Percentiles rank a stretch among this genome's conserved stretches.
Conservation (phyloP, 2,797 vertebrate genomes). For the Rhynchonycteris naso region DNA sequence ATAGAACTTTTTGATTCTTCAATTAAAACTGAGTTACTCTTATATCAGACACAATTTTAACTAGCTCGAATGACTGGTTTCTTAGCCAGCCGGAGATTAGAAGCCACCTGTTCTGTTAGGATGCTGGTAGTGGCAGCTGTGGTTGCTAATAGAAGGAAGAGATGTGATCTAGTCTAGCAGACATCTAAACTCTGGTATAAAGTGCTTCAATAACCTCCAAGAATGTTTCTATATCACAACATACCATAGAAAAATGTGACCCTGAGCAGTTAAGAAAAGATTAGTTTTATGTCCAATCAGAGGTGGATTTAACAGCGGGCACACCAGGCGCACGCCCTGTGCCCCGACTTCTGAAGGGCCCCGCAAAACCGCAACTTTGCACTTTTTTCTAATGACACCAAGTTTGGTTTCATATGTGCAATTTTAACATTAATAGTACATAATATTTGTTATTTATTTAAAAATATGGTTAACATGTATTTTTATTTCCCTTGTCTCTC, state of each 20-base stretch:
- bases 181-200: background rate
- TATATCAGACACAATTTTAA: background rate
- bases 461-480: too few relatives aligned
- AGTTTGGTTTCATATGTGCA: too few relatives aligned
- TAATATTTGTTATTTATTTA: too few relatives aligned
- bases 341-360: too few relatives aligned
- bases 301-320: too few relatives aligned
- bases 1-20: background rate
- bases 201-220: background rate
- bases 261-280: background rate
- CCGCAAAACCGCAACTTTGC: too few relatives aligned
- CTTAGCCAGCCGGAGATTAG: background rate
- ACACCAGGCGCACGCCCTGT: too few relatives aligned
- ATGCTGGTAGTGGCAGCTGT: background rate
- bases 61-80: background rate
- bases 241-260: background rate
- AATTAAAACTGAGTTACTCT: background rate
- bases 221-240: background rate
- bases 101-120: background rate
- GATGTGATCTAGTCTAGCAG: background rate
- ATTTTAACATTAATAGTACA: too few relatives aligned
- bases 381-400: too few relatives aligned
- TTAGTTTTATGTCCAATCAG: background rate
- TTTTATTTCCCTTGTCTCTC: too few relatives aligned
- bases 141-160: background rate